These are phyloP conservation scores for Willisornis vidua DNA, from an alignment of 2,113 vertebrate genomes.

Conservation along the genomic window DNA sequence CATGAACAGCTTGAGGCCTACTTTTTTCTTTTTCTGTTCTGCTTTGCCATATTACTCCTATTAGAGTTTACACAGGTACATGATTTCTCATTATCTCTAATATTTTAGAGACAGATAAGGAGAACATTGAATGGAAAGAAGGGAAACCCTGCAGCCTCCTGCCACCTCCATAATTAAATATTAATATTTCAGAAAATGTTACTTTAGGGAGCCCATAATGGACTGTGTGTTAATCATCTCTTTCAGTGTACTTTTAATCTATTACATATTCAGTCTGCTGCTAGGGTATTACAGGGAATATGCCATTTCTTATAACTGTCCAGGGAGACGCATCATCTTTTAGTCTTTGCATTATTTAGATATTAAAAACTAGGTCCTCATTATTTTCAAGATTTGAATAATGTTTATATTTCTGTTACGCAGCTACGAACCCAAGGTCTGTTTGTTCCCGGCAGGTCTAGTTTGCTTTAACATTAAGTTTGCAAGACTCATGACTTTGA, in stretches of 20 bases:
- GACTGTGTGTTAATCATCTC: constrained; percentile 51
- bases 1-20: constrained; percentile 49
- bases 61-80: constrained; percentile 75
- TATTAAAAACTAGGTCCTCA: not conserved
- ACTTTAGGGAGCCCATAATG: constrained; percentile 42
- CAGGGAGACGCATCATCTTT: not conserved
- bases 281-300: constrained; percentile 37
- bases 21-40: constrained; percentile 2
- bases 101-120: constrained; percentile 70
- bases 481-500: not conserved
- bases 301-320: constrained; percentile 45
- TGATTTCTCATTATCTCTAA: constrained; percentile 72
- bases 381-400: constrained; percentile 17
- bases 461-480: not conserved
- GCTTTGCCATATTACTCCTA: constrained; percentile 44
- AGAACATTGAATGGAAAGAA: constrained; percentile 55
- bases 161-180: constrained; percentile 70
- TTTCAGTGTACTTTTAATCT: constrained; percentile 41
- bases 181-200: constrained; percentile 69
- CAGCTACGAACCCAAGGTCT: not conserved
- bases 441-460: not conserved
- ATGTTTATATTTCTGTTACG: not conserved
- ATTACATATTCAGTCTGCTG: constrained; percentile 16
- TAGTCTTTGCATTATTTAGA: constrained; percentile 18
- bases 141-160: constrained; percentile 30